Conservation (phyloP, 2,797 vertebrate genomes). For the Microctenopoma steveboyesi region DNA sequence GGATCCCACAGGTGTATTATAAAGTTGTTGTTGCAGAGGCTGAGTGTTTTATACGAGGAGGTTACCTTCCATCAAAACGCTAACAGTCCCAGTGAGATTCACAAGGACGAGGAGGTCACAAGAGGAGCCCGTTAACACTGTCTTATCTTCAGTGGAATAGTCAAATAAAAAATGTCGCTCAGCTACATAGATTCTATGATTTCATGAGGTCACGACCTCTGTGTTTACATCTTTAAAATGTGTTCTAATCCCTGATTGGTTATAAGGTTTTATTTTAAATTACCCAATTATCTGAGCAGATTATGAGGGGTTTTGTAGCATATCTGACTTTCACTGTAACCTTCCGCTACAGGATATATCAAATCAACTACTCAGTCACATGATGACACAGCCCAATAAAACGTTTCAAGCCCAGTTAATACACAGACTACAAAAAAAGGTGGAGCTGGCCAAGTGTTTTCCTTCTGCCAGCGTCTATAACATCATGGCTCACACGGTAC, state of each 20-base stretch:
- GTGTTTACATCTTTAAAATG: constrained; percentile 66
- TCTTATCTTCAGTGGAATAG: constrained; percentile 65
- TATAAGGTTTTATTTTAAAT: constrained; percentile 63
- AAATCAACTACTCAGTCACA: constrained; percentile 57
- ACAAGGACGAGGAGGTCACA: constrained; percentile 75
- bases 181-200: constrained; percentile 58
- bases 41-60: constrained; percentile 72
- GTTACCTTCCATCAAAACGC: constrained; percentile 74
- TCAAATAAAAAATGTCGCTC: constrained; percentile 67
- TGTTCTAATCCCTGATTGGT: constrained; percentile 57
- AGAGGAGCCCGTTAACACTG: constrained; percentile 61
- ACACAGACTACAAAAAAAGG: constrained; percentile 5
- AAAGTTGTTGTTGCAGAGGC: constrained; percentile 76
- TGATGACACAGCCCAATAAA: constrained; percentile 62
- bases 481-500: constrained; percentile 40
- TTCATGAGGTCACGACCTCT: constrained; percentile 63
- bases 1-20: constrained; percentile 75
- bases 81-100: constrained; percentile 65
- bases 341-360: constrained; percentile 54
- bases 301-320: constrained; percentile 49
- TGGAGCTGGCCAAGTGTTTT: constrained; percentile 31
- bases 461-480: constrained; percentile 22
- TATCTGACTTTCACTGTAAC: constrained; percentile 60
- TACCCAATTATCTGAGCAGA: constrained; percentile 62
- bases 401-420: constrained; percentile 51